A percentile compares a stretch with the other conserved stretches of the same genome.
These are phyloP conservation scores for Poecilia latipinna DNA, from an alignment of 2,113 vertebrate species.

Conservation along the genomic window DNA sequence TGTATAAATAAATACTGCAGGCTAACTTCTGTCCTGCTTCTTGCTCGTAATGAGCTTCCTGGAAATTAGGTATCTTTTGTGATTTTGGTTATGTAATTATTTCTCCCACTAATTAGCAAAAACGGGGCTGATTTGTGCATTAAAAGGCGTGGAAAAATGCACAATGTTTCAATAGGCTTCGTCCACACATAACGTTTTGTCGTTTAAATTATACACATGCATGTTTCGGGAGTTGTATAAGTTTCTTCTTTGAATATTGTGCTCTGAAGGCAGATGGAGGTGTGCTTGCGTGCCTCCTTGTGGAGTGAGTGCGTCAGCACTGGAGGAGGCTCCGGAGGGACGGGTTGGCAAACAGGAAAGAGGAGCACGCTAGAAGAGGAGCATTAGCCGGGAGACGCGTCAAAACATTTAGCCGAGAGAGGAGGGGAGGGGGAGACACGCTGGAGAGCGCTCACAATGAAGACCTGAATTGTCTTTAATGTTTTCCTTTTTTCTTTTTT, in stretches of 20 bases:
- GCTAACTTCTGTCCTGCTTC: slow-evolving; percentile 5
- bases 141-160: not conserved
- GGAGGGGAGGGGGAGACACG: slow-evolving; percentile 11
- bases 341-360: slow-evolving; percentile 52
- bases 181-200: too few relatives aligned
- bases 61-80: slow-evolving; percentile 20
- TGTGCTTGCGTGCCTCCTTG: slow-evolving; percentile 46
- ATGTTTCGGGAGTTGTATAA: not conserved
- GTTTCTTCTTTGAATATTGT: not conserved
- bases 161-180: not conserved
- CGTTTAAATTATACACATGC: too few relatives aligned
- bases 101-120: slow-evolving; percentile 39
- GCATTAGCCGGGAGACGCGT: slow-evolving; percentile 46
- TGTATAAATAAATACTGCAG: slow-evolving; percentile 5
- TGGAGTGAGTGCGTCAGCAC: slow-evolving; percentile 55
- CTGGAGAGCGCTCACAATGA: slow-evolving; percentile 26
- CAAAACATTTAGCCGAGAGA: slow-evolving; percentile 45
- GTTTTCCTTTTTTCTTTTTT: not conserved
- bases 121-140: slow-evolving; percentile 15
- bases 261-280: not conserved
- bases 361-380: slow-evolving; percentile 63
- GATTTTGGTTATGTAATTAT: slow-evolving; percentile 30
- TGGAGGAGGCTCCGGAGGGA: slow-evolving; percentile 71
- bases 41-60: slow-evolving; percentile 15
- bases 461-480: slow-evolving; percentile 14